A percentile compares a stretch with the other conserved stretches of the same genome.
Conservation (phyloP, 2,888 invertebrate species). For the Lepidochitona cinerea region DNA sequence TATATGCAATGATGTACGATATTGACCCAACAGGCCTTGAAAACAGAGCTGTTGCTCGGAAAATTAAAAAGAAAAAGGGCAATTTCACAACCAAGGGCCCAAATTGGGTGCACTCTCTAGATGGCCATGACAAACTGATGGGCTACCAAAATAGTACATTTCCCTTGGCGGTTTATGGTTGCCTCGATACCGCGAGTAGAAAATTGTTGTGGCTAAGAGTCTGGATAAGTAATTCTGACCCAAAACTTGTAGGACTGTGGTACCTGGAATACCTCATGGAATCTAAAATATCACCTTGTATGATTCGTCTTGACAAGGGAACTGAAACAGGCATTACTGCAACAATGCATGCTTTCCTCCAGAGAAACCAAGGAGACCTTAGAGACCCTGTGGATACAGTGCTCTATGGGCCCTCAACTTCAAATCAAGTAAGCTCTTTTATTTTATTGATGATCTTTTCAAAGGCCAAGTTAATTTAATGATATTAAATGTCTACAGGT, state of each 20-base stretch:
- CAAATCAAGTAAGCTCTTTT: slow-evolving; percentile 10
- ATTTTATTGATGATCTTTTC: too few relatives aligned
- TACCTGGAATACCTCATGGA: background rate
- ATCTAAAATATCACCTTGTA: background rate
- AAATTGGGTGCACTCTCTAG: background rate
- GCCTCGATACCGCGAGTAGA: background rate
- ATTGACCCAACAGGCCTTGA: too few relatives aligned
- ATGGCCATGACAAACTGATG: background rate
- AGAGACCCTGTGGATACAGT: background rate
- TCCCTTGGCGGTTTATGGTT: background rate
- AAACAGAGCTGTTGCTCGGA: too few relatives aligned
- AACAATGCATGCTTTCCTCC: slow-evolving; percentile 4
- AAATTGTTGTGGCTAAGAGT: background rate
- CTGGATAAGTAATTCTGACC: background rate
- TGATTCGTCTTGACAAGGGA: background rate
- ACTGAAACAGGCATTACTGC: background rate
- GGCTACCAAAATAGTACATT: slow-evolving; percentile 1
- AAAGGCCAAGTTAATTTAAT: too few relatives aligned
- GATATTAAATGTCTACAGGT: too few relatives aligned
- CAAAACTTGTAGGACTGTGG: background rate
- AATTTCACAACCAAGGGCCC: background rate
- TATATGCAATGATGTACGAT: too few relatives aligned
- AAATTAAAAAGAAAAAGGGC: too few relatives aligned
- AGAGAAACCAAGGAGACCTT: background rate
- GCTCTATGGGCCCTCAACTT: slow-evolving; percentile 8